Conservation (phyloP, 2,888 invertebrate species). For the Temnothorax rugatulus region DNA sequence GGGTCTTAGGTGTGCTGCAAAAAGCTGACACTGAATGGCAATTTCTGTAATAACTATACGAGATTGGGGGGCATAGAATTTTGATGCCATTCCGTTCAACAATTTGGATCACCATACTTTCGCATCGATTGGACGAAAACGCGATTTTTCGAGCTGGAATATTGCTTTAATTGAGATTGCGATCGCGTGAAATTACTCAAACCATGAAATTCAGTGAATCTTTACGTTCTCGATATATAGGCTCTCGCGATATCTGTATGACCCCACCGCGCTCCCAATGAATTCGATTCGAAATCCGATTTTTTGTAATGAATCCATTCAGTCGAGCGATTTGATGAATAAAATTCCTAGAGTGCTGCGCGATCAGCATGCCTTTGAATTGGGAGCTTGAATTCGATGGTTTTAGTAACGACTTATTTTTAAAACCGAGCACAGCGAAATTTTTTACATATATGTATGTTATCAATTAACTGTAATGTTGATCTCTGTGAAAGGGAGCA, state of each 20-base stretch:
- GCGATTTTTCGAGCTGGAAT: slow-evolving; percentile 53
- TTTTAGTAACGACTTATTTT: slow-evolving; percentile 46
- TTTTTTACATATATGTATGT: neutral
- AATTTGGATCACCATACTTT: slow-evolving; percentile 36
- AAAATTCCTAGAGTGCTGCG: slow-evolving; percentile 50
- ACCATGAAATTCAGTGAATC: slow-evolving; percentile 57
- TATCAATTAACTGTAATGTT: neutral
- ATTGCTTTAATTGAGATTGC: slow-evolving; percentile 58
- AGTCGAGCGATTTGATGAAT: slow-evolving; percentile 56
- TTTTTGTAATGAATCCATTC: slow-evolving; percentile 58
- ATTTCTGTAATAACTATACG: neutral
- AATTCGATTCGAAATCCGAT: slow-evolving; percentile 57
- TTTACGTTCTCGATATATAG: slow-evolving; percentile 50
- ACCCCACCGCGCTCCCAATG: slow-evolving; percentile 40
- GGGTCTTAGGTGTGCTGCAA: neutral
- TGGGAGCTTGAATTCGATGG: slow-evolving; percentile 23
- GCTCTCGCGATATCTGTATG: slow-evolving; percentile 37
- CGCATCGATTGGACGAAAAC: slow-evolving; percentile 28
- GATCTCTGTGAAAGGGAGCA: neutral
- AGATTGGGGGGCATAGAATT: slow-evolving; percentile 4
- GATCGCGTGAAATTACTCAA: slow-evolving; percentile 59
- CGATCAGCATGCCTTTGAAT: slow-evolving; percentile 39
- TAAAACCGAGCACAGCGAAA: slow-evolving; percentile 11
- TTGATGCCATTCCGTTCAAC: slow-evolving; percentile 14
- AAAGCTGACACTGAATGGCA: neutral